Evolutionary conservation across 2,113 vertebrate genomes (phyloP).

Genomic region (Poeciliopsis turrubarensis): DNA sequence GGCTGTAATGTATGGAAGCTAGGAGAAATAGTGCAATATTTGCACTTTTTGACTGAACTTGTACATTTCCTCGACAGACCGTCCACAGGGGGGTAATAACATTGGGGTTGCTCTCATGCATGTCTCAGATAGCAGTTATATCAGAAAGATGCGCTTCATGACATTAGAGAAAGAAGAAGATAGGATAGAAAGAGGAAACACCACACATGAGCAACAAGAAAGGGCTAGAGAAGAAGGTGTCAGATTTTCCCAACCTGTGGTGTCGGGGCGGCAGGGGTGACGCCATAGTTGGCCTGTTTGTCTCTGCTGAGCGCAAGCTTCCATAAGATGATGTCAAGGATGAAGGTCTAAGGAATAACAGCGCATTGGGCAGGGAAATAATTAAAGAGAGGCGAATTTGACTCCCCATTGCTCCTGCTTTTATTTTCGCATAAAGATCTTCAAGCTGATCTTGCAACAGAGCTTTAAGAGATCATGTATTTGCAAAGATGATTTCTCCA

Average conservation of each 20-base stretch:
- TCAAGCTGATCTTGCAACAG: conserved; percentile 25
- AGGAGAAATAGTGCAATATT: background rate
- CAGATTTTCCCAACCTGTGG: conserved; percentile 92
- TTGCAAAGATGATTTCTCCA: conserved; percentile 20
- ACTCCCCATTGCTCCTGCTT: conserved; percentile 61
- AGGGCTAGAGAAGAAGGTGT: conserved; percentile 67
- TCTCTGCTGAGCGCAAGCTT: conserved; percentile 98
- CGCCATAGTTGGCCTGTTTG: conserved; percentile 91
- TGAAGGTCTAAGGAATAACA: conserved; percentile 93
- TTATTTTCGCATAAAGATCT: conserved; percentile 20
- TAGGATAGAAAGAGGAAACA: conserved; percentile 48
- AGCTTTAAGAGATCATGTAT: conserved; percentile 10
- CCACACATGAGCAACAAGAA: conserved; percentile 50
- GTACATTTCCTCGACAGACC: background rate
- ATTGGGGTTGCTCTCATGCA: conserved; percentile 66
- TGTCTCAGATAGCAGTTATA: conserved; percentile 43
- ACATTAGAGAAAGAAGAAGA: conserved; percentile 28
- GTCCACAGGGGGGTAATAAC: conserved; percentile 12
- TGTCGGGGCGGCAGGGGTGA: conserved; percentile 85
- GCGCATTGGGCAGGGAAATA: conserved; percentile 85
- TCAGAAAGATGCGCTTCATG: conserved; percentile 27
- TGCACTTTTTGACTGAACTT: background rate
- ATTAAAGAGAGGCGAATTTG: conserved; percentile 85
- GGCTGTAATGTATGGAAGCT: background rate
- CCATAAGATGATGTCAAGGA: conserved; percentile 99